A percentile compares a stretch with the other conserved stretches of the same genome.
Conservation (phyloP, 2,113 vertebrate genomes). For the Oryzias curvinotus region DNA sequence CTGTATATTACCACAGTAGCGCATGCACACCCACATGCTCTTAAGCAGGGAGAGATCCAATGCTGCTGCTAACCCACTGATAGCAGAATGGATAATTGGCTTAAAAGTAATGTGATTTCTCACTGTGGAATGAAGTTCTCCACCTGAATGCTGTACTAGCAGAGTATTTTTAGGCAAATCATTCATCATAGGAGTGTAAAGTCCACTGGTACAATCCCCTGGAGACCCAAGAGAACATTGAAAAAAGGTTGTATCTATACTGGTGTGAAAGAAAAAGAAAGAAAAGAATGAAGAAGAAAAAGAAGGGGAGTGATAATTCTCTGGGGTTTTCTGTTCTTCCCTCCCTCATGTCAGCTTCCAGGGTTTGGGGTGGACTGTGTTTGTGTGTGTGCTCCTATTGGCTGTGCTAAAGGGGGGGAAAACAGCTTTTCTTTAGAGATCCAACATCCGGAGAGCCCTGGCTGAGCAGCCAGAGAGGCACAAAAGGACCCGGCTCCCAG, state of each 20-base stretch:
- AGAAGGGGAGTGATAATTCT: constrained; percentile 59
- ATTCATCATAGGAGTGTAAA: constrained; percentile 74
- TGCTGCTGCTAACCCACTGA: constrained; percentile 34
- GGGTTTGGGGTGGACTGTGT: constrained; percentile 58
- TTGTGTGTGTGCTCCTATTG: constrained; percentile 50
- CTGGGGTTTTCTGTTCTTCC: constrained; percentile 59
- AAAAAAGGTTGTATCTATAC: constrained; percentile 31
- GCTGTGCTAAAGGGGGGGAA: constrained; percentile 49
- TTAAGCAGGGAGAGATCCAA: constrained; percentile 10
- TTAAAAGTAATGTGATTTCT: constrained; percentile 64
- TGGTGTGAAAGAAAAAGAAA: constrained; percentile 13
- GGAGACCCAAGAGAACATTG: constrained; percentile 56
- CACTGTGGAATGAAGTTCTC: constrained; percentile 59
- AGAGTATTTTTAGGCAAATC: constrained; percentile 78
- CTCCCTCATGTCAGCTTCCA: constrained; percentile 58
- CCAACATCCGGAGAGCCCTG: constrained; percentile 67
- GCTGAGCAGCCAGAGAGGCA: constrained; percentile 51
- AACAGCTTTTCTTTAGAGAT: constrained; percentile 63
- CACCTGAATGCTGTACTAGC: constrained; percentile 62
- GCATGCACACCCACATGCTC: constrained; percentile 35
- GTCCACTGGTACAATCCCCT: constrained; percentile 74
- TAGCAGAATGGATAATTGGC: constrained; percentile 45
- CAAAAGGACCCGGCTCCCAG: constrained; percentile 54
- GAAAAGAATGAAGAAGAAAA: constrained; percentile 27
- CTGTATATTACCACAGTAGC: constrained; percentile 60